Conservation (phyloP, 2,797 vertebrate species). For the Oreortyx pictus region DNA sequence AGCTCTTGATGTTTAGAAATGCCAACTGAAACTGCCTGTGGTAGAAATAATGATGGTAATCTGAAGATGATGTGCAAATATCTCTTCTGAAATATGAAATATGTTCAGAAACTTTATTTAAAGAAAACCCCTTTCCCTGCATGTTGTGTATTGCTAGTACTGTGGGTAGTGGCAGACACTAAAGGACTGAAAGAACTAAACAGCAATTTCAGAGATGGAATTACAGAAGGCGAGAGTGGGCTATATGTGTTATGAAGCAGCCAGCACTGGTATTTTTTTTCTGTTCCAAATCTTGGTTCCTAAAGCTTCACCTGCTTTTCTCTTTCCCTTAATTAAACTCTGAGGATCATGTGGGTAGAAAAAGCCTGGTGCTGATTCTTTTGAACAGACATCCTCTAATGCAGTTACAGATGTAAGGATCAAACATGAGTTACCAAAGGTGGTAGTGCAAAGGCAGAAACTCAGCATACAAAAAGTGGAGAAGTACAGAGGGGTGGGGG, state of each 20-base stretch:
- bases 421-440: neutral
- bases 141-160: neutral
- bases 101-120: neutral
- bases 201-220: constrained; percentile 2
- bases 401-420: neutral
- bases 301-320: neutral
- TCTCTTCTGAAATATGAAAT: neutral
- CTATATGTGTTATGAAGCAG: neutral
- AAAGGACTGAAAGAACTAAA: neutral
- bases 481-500: neutral
- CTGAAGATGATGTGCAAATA: neutral
- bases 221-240: neutral
- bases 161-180: constrained; percentile 53
- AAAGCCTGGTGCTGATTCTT: neutral
- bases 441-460: neutral
- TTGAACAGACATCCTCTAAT: neutral
- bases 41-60: neutral
- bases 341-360: neutral
- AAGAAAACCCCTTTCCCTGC: neutral
- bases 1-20: neutral
- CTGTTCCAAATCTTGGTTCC: neutral
- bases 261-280: neutral
- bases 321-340: neutral
- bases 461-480: neutral
- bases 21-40: neutral